phyloP scores from a whole-genome alignment of 2,113 vertebrate genomes.

The Centropus unirufus region DNA sequence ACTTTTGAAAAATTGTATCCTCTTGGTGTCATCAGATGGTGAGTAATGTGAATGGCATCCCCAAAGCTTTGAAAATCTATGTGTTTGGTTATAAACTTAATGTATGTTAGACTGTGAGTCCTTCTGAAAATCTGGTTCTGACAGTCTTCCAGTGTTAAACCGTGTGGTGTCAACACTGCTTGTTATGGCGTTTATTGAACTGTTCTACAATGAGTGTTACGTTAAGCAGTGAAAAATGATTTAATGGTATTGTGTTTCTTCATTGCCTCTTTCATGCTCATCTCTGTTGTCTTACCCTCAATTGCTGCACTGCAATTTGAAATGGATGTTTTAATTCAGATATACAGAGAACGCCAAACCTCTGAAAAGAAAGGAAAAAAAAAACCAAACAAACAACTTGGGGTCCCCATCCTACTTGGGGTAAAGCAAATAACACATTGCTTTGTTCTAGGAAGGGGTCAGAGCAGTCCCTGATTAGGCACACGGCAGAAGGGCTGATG shows the following conservation, averaged over 20 bases:
- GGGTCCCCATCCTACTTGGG: no score
- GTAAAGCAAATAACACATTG: background rate
- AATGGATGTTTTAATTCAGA: background rate
- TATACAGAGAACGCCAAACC: background rate
- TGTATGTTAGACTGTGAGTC: background rate
- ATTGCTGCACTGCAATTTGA: background rate
- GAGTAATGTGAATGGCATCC: background rate
- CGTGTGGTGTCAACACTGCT: background rate
- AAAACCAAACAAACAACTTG: no score
- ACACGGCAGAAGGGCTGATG: background rate
- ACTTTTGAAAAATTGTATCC: background rate
- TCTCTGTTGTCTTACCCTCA: background rate
- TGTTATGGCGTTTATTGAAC: background rate
- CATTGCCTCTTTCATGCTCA: background rate
- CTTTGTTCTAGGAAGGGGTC: slow-evolving; percentile 1
- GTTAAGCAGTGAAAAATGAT: slow-evolving; percentile 40
- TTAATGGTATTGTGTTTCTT: slow-evolving; percentile 37
- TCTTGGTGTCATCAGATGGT: background rate
- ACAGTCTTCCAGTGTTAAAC: background rate
- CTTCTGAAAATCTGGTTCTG: background rate
- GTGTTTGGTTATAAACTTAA: background rate
- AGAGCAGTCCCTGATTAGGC: background rate
- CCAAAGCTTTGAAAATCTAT: background rate
- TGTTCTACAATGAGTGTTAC: background rate
- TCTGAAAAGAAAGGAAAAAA: background rate